phyloP scores from a whole-genome alignment of 2,888 invertebrate genomes.

The Creontiades dilutus region DNA sequence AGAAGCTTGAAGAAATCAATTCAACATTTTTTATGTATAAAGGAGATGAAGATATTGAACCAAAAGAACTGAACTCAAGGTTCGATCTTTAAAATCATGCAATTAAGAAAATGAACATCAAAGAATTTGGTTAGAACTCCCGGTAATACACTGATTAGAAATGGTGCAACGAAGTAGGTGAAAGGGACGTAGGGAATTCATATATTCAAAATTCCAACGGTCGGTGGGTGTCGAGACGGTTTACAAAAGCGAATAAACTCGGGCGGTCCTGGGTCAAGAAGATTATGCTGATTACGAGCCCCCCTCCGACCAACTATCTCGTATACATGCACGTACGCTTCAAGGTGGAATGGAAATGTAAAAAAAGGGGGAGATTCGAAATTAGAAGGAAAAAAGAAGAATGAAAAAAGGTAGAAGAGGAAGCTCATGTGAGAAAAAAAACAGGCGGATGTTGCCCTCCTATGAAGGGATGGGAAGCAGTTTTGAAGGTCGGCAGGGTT shows the following conservation, averaged over 20 bases:
- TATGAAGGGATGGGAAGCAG: not conserved
- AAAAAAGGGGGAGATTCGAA: conserved; percentile 6
- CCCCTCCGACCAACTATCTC: not conserved
- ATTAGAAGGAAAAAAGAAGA: conserved; percentile 17
- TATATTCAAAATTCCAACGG: conserved; percentile 46
- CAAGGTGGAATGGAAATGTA: conserved; percentile 13
- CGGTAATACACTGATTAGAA: too few species aligned
- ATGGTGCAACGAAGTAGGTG: too few species aligned
- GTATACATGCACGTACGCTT: not conserved
- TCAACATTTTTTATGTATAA: too few species aligned
- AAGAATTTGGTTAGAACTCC: too few species aligned
- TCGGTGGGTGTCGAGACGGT: conserved; percentile 42
- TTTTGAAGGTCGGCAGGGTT: conserved; percentile 34
- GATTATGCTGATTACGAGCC: conserved; percentile 50
- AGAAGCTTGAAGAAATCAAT: too few species aligned
- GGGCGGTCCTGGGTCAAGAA: conserved; percentile 45
- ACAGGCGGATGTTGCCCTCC: conserved; percentile 45
- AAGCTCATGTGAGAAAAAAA: conserved; percentile 17
- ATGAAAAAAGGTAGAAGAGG: conserved; percentile 11
- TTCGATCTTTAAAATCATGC: too few species aligned
- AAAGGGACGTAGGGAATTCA: not conserved
- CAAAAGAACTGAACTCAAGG: too few species aligned
- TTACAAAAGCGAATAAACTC: conserved; percentile 48
- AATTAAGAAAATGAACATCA: too few species aligned
- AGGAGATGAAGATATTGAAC: too few species aligned